These are phyloP conservation scores for Pterocles gutturalis DNA, from an alignment of 2,113 vertebrate species.

Conservation along the genomic window DNA sequence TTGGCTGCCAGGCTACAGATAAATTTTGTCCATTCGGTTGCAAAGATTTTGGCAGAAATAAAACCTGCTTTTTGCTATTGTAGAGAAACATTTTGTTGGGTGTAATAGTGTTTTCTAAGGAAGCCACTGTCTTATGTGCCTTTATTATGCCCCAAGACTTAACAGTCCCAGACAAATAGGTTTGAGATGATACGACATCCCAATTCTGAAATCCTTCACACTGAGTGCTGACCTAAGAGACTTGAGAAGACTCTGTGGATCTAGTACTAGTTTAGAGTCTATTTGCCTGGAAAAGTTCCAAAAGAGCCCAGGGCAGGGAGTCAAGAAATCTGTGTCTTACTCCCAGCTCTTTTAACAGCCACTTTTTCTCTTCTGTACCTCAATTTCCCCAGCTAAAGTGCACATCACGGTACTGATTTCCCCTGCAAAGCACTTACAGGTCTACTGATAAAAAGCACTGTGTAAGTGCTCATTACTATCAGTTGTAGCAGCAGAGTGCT, in stretches of 20 bases:
- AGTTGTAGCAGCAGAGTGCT: not conserved
- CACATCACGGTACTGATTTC: not conserved
- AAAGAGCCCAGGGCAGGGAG: not conserved
- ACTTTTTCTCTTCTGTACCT: not conserved
- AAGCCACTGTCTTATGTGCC: constrained; percentile 12
- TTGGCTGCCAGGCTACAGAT: constrained; percentile 64
- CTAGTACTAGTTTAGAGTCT: not conserved
- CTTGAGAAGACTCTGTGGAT: not conserved
- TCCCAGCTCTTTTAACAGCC: not conserved
- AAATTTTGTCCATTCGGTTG: constrained; percentile 65
- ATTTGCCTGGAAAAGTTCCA: not conserved
- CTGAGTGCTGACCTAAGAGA: not conserved
- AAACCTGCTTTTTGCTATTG: constrained; percentile 43
- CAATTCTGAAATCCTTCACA: not conserved
- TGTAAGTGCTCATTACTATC: not conserved
- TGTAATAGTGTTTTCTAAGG: constrained; percentile 19
- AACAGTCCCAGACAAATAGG: not conserved
- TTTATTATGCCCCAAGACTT: not conserved
- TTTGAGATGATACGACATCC: not conserved
- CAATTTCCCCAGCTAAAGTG: not conserved
- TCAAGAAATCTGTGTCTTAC: not conserved
- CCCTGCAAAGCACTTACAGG: not conserved
- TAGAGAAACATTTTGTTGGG: not conserved
- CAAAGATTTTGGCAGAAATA: constrained; percentile 72
- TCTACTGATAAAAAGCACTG: not conserved